A percentile compares a stretch with the other conserved stretches of the same genome.
Conservation (phyloP, 2,888 invertebrate genomes). For the Lasiommata megera region DNA sequence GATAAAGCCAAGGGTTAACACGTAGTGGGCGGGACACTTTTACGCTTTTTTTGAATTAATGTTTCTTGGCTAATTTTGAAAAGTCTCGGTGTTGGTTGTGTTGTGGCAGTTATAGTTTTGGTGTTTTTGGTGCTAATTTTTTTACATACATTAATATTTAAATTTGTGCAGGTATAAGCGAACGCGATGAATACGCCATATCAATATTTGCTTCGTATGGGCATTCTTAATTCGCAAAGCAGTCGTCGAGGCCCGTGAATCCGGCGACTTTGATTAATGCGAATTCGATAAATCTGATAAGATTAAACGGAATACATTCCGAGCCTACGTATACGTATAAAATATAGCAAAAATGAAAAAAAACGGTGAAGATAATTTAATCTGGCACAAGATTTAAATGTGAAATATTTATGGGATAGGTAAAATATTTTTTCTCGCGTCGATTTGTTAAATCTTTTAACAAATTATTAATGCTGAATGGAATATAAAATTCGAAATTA, state of each 20-base stretch:
- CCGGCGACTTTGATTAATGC: constrained; percentile 28
- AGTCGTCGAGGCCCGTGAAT: constrained; percentile 9
- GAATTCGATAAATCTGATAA: constrained; percentile 27
- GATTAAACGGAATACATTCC: constrained; percentile 23
- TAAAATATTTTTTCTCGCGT: too few species aligned
- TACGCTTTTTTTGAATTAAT: too few species aligned
- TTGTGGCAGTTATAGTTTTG: too few species aligned
- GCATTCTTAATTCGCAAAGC: constrained; percentile 12
- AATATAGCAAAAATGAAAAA: constrained; percentile 11
- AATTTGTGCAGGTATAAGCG: neutral
- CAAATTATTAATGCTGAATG: too few species aligned
- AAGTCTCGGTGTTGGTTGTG: too few species aligned
- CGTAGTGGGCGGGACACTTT: too few species aligned
- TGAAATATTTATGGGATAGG: neutral
- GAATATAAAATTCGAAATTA: too few species aligned
- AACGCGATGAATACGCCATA: neutral
- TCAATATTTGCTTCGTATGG: neutral
- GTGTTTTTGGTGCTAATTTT: too few species aligned
- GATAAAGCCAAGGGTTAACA: too few species aligned
- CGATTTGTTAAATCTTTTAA: too few species aligned
- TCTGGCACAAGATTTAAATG: neutral
- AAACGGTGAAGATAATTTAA: neutral
- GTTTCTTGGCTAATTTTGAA: too few species aligned
- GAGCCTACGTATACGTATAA: constrained; percentile 15
- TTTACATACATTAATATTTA: neutral